Conservation (phyloP, 1,140 invertebrate genomes). For the Megalonaias nervosa region DNA sequence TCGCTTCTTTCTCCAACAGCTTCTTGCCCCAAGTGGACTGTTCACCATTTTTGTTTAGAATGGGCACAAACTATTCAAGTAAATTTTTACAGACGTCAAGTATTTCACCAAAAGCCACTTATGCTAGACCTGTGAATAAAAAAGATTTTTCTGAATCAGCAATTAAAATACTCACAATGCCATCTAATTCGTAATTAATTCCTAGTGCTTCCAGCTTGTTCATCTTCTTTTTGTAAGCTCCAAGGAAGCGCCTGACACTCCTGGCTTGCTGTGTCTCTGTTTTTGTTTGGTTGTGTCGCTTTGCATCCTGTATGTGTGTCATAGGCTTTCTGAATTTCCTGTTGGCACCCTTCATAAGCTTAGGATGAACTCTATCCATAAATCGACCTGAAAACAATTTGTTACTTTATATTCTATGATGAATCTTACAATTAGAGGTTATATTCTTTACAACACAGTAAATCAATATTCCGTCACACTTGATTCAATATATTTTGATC, state of each 20-base stretch:
- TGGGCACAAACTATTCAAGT: background rate
- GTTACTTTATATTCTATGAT: no score
- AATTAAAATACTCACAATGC: slow-evolving; percentile 3
- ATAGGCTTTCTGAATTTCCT: slow-evolving; percentile 6
- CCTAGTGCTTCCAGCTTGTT: slow-evolving; percentile 18
- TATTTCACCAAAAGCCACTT: background rate
- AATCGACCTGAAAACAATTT: slow-evolving; percentile 16
- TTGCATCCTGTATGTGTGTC: background rate
- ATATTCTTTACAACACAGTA: no score
- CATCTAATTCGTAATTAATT: slow-evolving; percentile 15
- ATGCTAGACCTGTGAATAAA: background rate
- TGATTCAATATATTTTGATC: no score
- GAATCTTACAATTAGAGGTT: no score
- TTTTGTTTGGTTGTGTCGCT: slow-evolving; percentile 7
- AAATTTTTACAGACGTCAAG: background rate
- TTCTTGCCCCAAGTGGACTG: background rate
- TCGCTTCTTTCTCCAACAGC: background rate
- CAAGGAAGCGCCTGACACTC: slow-evolving; percentile 3
- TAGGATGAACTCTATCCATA: slow-evolving; percentile 19
- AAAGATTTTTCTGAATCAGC: background rate
- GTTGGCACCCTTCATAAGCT: slow-evolving; percentile 19
- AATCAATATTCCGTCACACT: no score
- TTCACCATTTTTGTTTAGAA: background rate
- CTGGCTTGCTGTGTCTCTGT: slow-evolving; percentile 4
- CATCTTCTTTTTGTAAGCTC: slow-evolving; percentile 5